Base-by-base conservation (phyloP, 2,888 invertebrate species). In the Eristalis intricaria region DNA sequence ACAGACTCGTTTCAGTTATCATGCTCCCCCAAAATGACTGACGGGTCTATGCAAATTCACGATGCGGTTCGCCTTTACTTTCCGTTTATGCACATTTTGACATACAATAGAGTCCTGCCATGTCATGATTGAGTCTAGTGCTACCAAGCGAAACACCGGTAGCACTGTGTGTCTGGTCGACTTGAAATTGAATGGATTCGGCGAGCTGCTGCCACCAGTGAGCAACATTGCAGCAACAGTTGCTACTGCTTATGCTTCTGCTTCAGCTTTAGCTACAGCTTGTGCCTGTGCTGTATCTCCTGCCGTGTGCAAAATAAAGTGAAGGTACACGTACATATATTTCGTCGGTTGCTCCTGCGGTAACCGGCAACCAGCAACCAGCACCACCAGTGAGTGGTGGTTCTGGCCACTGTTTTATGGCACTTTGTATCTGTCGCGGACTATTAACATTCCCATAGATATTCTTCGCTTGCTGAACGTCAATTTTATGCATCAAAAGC, bases 41-140 rank as follows among this genome's bases (percentile, higher is more conserved):
- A 87, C 87, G 79, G 87, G 84, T 87, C 87, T 87, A 87, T 87
- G 87, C 87, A 87, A 87, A 87, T 87, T 80, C 87, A 84, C 79
- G 84, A 80, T 84, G 87, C 87, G 87, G 87, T 80, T 84, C 79
- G 87, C 87, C 79, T 87, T 87, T 76, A 73, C 84, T 78, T 64
- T 69, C 87, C 87, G 84, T 84, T 87, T 87, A 80, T 83, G 84
- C 84, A 84, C 68, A 84, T 61, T 76, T 87, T 87, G 87, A 87
- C 87, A 87, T 84, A 84, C 87, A 87, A 87, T 87, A 87, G 84
- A 84, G 87, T 87, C 87, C 87, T 87, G 87, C 79, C 87, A 87
- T 84, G 87, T 84, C 84, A 87, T 79, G 87, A 87, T 87, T 87
- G 87, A 87, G 87, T 87, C 87, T 87, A 87, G 87, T 79, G 84